phyloP scores from a whole-genome alignment of 2,888 invertebrate species.

The Hyposoter didymator region DNA sequence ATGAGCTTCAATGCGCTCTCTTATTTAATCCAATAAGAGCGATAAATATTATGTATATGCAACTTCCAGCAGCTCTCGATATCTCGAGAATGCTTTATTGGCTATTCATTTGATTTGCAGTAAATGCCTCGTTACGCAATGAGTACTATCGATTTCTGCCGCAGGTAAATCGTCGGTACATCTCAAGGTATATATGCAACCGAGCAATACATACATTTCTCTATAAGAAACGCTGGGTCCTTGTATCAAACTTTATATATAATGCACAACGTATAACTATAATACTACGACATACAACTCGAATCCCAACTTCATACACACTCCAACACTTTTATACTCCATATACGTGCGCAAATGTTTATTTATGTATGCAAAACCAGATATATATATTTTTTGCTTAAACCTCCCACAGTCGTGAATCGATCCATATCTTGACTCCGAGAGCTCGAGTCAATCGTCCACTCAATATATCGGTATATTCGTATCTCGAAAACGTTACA shows the following conservation, averaged over 20 bases:
- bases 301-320: slow-evolving; percentile 4
- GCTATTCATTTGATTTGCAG: slow-evolving; percentile 78
- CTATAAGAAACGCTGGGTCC: not conserved
- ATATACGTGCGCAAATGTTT: not conserved
- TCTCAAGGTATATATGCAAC: slow-evolving; percentile 37
- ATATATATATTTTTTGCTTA: slow-evolving; percentile 25
- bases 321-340: not conserved
- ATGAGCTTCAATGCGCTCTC: slow-evolving; percentile 66
- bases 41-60: slow-evolving; percentile 32
- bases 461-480: slow-evolving; percentile 15
- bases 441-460: slow-evolving; percentile 23
- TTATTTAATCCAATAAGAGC: slow-evolving; percentile 52
- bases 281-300: slow-evolving; percentile 8
- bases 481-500: not conserved
- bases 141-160: slow-evolving; percentile 78
- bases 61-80: slow-evolving; percentile 44
- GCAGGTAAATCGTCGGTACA: slow-evolving; percentile 63
- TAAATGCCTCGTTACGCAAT: slow-evolving; percentile 79
- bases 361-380: slow-evolving; percentile 25
- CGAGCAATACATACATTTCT: not conserved
- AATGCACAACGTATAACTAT: not conserved
- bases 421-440: slow-evolving; percentile 54
- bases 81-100: slow-evolving; percentile 72
- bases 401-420: slow-evolving; percentile 56
- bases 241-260: slow-evolving; percentile 19